Base-by-base conservation (phyloP, 2,888 invertebrate species). In the Halocaridina rubra region DNA sequence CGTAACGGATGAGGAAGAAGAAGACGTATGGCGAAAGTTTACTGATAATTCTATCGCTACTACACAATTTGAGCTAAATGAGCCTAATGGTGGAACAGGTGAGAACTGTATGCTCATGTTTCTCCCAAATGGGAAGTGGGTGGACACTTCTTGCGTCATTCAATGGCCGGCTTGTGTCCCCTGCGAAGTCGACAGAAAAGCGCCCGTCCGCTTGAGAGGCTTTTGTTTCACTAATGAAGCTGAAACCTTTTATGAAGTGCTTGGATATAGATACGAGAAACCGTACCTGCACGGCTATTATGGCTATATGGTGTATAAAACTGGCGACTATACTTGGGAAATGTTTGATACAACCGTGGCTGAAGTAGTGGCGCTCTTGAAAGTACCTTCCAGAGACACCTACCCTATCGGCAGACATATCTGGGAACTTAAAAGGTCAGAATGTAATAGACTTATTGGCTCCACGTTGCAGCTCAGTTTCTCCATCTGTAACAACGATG, bases 41-140 rank as follows among this genome's bases (percentile, higher is more conserved):
- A 57, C 84, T 8, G 84, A 84, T 29, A 84, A 84, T 67, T 57
- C 79, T 5, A 29, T 80, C 4, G 84, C 80, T 5, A 39, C 74
- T 57, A 80, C 79, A 8, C 84, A 79, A 33, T 84, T 84, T 57
- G 79, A 80, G 33, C 32, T 75, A 19, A 80, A 80, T 53, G 84
- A 84, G 32, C 84, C 84, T 16, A 84, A 84, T 67, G 84, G 84
- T 5, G 80, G 80, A 2, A 64, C 61, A 2, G 80, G 79, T 0
- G 84, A 84, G 69, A 84, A 84, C 84, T 84, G 84, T 46, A 79
- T 84, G 84, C 33, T 80, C 32, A 80, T 84, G 80, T 84, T 84
- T 30, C 84, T 79, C n/a, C 79, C 84, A 29, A 84, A 84, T 61
- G 84, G 84, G 10, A 39, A 46, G n/a, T 84, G 84, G 84, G 84